Base-by-base conservation (phyloP, 1,140 invertebrate species). In the Ladona fulva region DNA sequence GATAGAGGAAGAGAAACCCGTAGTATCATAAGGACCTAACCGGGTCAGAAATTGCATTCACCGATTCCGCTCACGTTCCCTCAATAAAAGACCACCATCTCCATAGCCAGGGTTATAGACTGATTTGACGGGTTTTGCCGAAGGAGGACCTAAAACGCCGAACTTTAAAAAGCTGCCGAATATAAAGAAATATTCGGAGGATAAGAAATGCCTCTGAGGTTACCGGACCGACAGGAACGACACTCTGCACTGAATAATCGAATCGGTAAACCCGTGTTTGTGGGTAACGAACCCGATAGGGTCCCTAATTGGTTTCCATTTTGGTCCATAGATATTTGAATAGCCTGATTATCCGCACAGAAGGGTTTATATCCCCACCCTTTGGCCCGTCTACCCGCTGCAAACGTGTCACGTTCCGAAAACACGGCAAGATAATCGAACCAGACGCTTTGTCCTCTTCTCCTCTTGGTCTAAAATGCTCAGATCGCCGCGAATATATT, bases 251-350 rank as follows among this genome's bases (percentile, higher is more conserved):
- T 66, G 52, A 66, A 66, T 66, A 66, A 66, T 66, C 52, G 52
- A 66, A 12, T 66, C 52, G 52, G 14, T 22, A 66, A 66, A 22
- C 52, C 52, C 52, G 52, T 66, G n/a, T 66, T 66, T 66, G 52
- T 66, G 52, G 52, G 52, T 66, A 66, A 66, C 52, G 52, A 66
- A 66, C 52, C 52, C 52, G 52, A 66, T 12, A 66, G 52, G 52
- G 52, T 19, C 52, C 52, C 52, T 66, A 66, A 66, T 66, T 66
- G 52, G 52, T 66, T 66, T 66, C 52, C 52, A 66, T 66, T 66
- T 66, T 22, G 52, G 1, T 22, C 52, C 52, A 66, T 66, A 66
- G 52, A 66, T 66, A 66, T 66, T 66, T 66, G 52, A 66, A 66
- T 66, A 66, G 52, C 52, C 52, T 66, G 52, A 66, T 66, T 66